A percentile compares a stretch with the other conserved stretches of the same genome.
These are phyloP conservation scores for Callospermophilus lateralis DNA, from an alignment of 2,113 vertebrate species.

Conservation along the genomic window DNA sequence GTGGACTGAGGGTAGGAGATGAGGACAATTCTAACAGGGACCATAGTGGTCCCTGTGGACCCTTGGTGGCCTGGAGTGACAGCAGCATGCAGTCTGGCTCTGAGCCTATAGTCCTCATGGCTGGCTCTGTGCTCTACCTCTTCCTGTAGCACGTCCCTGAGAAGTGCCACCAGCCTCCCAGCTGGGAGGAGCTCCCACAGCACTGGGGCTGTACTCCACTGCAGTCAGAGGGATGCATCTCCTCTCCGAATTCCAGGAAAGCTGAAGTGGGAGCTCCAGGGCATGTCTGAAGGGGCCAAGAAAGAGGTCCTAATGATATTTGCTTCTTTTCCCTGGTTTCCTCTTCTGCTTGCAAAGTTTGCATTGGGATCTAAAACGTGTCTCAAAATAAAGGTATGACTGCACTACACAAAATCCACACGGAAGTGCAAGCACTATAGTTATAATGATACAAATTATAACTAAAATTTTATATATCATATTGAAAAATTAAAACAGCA, in stretches of 20 bases:
- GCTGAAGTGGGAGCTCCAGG: too few species aligned
- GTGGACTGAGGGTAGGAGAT: too few species aligned
- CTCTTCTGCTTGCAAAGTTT: background rate
- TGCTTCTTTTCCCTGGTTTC: background rate
- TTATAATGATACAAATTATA: background rate
- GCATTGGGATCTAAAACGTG: background rate
- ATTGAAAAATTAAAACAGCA: too few species aligned
- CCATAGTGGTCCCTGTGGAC: background rate
- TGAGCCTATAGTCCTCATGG: accelerated
- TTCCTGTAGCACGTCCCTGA: background rate
- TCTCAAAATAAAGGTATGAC: too few species aligned
- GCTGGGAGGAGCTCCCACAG: too few species aligned
- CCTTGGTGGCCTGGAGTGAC: background rate
- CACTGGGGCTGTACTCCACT: too few species aligned
- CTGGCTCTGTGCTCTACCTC: background rate
- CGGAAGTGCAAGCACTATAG: background rate
- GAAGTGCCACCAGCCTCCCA: background rate
- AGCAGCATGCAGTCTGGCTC: background rate
- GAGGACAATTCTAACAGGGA: background rate
- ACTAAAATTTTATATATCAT: too few species aligned
- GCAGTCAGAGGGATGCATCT: background rate
- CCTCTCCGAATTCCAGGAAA: background rate
- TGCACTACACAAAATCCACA: too few species aligned
- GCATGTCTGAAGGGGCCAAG: background rate
- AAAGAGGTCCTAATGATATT: background rate